Evolutionary conservation across 2,113 vertebrate genomes (phyloP).

Genomic region (Odobenus rosmarus): DNA sequence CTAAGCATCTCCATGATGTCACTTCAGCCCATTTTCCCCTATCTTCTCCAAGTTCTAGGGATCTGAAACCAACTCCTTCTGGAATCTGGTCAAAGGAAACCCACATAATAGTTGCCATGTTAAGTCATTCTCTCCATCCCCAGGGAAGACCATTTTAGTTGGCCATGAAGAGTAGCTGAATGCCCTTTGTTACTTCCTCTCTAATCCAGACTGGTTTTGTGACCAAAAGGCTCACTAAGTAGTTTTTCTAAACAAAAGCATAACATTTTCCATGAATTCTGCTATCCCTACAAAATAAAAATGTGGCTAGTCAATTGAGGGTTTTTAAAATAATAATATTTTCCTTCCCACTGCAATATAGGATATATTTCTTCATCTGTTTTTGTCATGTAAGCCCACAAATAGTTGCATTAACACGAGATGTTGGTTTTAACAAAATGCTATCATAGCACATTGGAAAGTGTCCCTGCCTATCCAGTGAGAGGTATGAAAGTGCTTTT

Average conservation of each 20-base stretch:
- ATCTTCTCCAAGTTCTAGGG: background rate
- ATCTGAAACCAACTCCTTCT: background rate
- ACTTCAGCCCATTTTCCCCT: background rate
- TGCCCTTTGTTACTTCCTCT: background rate
- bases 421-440: conserved; percentile 53
- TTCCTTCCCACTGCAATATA: conserved; percentile 34
- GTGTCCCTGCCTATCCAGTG: background rate
- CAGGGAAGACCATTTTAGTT: background rate
- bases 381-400: conserved; percentile 52
- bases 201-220: background rate
- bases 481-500: background rate
- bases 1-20: background rate
- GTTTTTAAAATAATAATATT: conserved; percentile 49
- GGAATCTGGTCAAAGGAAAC: background rate
- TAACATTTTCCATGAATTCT: conserved; percentile 56
- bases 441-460: background rate
- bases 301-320: background rate
- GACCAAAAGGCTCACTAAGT: background rate
- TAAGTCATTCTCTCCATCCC: background rate
- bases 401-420: background rate
- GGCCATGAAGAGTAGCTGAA: background rate
- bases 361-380: background rate
- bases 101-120: background rate
- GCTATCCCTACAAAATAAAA: conserved; percentile 21
- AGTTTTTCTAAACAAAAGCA: conserved; percentile 49